Evolutionary conservation across 2,797 vertebrate species (phyloP).

Genomic region (Peromyscus nudipes): DNA sequence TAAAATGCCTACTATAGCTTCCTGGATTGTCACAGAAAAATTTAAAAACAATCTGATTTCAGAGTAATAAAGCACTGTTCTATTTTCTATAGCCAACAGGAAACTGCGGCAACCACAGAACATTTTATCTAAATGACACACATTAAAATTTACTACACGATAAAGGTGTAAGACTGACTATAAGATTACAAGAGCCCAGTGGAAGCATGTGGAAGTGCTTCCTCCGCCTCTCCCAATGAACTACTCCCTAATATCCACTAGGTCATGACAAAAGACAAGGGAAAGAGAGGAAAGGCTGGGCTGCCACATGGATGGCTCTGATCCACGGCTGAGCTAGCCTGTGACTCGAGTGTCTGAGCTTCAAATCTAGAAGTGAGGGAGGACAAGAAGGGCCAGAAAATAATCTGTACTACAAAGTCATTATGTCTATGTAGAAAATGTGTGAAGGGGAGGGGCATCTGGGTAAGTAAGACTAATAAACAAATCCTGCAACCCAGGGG

Average conservation of each 20-base stretch:
- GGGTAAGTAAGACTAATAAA: constrained; percentile 47
- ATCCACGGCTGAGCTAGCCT: neutral
- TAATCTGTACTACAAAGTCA: neutral
- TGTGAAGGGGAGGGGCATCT: neutral
- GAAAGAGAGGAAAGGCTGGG: neutral
- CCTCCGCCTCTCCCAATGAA: neutral
- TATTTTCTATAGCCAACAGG: constrained; percentile 10
- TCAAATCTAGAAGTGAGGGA: neutral
- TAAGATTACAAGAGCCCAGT: neutral
- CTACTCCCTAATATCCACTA: neutral
- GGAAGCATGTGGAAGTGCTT: neutral
- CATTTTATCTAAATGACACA: constrained; percentile 3
- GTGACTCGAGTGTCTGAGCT: neutral
- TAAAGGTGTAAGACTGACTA: neutral
- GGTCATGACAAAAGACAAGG: neutral
- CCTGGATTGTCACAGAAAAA: neutral
- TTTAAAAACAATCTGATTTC: constrained; percentile 32
- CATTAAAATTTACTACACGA: neutral
- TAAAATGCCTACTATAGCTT: constrained; percentile 35
- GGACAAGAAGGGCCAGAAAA: neutral
- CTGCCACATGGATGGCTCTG: too few species aligned
- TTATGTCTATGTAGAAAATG: constrained; percentile 24
- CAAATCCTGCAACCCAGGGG: neutral
- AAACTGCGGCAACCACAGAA: neutral
- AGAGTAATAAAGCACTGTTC: constrained; percentile 38